Base-by-base conservation (phyloP, 2,797 vertebrate species). In the Odontamblyopus rebecca region DNA sequence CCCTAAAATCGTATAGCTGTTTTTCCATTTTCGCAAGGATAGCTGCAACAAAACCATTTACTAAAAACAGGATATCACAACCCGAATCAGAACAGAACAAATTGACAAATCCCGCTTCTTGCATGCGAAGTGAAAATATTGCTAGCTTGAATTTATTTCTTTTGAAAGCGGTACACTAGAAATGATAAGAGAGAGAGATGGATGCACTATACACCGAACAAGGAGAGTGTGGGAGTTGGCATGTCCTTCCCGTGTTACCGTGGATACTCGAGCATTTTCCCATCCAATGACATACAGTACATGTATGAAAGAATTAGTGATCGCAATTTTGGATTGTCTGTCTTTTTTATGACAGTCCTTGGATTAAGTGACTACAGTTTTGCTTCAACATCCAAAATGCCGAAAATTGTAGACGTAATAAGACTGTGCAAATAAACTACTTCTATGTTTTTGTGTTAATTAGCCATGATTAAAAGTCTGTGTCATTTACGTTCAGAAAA, bases 191-290 rank as follows among this genome's bases (percentile, higher is more conserved):
- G n/a, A 27, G 23, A 26, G 23, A 26, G 27, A 57, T 57, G 9
- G 23, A 57, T 57, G 6, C 9, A 27, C 3, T 26, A 23, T 57
- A 11, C 19, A 27, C 23, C 12, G 54, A 57, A 54, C 7, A 60
- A 60, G 57, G 57, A 60, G 13, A 6, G 15, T 62, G 61, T n/a
- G 16, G 61, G 30, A n/a, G 60, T 61, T 19, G 8, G 6, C 16
- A 62, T 62, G 61, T 62, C 30, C 61, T 38, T 62, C 27, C 61
- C 12, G 30, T 62, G 61, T 62, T 62, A 61, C 59, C 59, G 59
- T 61, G 59, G 61, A 8, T 62, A 62, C 61, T n/a, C 2, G 0
- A 6, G 57, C 27, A 6, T 29, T 60, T 23, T 29, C 32, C 59
- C 6, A 4, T 59, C 27, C 32, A 38, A 12, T 62, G 18, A 62